Evolutionary conservation across 1,140 invertebrate genomes (phyloP).

Genomic region (Drosophila lacteicornis): DNA sequence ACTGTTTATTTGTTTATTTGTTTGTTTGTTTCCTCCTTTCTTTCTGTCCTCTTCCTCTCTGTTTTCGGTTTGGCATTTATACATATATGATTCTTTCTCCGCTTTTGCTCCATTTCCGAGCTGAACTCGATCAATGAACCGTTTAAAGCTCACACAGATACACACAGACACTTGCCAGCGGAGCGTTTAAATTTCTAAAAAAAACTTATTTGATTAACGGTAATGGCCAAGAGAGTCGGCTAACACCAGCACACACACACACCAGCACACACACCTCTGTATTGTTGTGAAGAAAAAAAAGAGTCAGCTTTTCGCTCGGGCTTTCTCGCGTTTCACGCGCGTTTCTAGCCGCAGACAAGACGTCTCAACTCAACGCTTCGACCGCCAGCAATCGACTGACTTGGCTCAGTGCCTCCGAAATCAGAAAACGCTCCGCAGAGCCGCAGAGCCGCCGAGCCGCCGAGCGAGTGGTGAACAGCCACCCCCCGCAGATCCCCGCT

Average conservation of each 20-base stretch:
- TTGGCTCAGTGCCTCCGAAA: slow-evolving; percentile 56
- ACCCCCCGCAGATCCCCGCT: background rate
- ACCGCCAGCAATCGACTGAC: slow-evolving; percentile 69
- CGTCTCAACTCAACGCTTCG: slow-evolving; percentile 78
- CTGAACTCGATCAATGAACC: slow-evolving; percentile 80
- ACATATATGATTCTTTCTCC: slow-evolving; percentile 43
- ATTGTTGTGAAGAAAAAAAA: slow-evolving; percentile 36
- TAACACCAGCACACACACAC: slow-evolving; percentile 23
- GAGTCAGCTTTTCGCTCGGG: slow-evolving; percentile 21
- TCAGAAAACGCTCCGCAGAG: slow-evolving; percentile 19
- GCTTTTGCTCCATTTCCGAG: slow-evolving; percentile 63
- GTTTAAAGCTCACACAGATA: slow-evolving; percentile 60
- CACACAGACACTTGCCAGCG: slow-evolving; percentile 43
- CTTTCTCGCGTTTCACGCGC: slow-evolving; percentile 38
- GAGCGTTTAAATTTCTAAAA: slow-evolving; percentile 81
- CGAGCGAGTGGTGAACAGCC: background rate
- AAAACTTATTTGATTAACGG: slow-evolving; percentile 82
- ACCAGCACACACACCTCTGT: slow-evolving; percentile 24
- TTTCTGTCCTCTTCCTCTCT: slow-evolving; percentile 18
- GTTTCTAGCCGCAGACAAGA: slow-evolving; percentile 33
- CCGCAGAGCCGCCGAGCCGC: background rate
- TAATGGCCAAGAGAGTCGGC: slow-evolving; percentile 65
- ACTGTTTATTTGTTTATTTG: slow-evolving; percentile 48
- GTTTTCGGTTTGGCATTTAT: slow-evolving; percentile 34
- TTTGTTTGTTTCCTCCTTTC: slow-evolving; percentile 25